A percentile compares a stretch with the other conserved stretches of the same genome.
Conservation (phyloP, 2,888 invertebrate genomes). For the Hydropsyche betteni region DNA sequence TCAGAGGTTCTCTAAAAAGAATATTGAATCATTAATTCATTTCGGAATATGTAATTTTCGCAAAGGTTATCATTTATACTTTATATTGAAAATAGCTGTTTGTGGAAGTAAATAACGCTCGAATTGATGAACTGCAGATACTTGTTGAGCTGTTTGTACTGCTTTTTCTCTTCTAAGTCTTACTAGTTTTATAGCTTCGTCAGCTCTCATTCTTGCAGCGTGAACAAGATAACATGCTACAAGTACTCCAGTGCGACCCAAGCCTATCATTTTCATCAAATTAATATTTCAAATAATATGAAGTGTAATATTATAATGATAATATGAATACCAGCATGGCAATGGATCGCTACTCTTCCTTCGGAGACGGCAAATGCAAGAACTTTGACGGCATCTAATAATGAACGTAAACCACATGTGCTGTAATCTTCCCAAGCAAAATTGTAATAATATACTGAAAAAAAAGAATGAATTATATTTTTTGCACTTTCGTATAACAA, state of each 20-base stretch:
- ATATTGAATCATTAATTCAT: not conserved
- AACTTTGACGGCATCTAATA: conserved; percentile 93
- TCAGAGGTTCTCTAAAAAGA: conserved; percentile 57
- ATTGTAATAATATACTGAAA: conserved; percentile 88
- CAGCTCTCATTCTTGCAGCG: conserved; percentile 76
- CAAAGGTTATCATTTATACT: conserved; percentile 57
- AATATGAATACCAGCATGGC: conserved; percentile 76
- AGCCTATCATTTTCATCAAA: conserved; percentile 63
- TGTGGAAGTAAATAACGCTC: conserved; percentile 81
- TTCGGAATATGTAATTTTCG: not conserved
- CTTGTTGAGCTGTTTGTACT: conserved; percentile 85
- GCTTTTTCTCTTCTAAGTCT: conserved; percentile 79
- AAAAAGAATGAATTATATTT: conserved; percentile 49
- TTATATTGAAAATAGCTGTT: conserved; percentile 76
- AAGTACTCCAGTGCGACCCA: conserved; percentile 86
- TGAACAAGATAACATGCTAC: conserved; percentile 89
- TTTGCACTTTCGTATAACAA: too few relatives aligned
- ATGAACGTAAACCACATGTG: conserved; percentile 76
- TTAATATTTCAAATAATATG: not conserved
- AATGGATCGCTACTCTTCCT: conserved; percentile 86
- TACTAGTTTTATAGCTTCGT: conserved; percentile 83
- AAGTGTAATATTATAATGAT: too few relatives aligned
- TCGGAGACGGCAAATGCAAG: conserved; percentile 83
- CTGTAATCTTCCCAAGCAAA: conserved; percentile 89
- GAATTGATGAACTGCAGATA: conserved; percentile 82